phyloP scores from a whole-genome alignment of 2,888 invertebrate species.

The Mythimna albipuncta region DNA sequence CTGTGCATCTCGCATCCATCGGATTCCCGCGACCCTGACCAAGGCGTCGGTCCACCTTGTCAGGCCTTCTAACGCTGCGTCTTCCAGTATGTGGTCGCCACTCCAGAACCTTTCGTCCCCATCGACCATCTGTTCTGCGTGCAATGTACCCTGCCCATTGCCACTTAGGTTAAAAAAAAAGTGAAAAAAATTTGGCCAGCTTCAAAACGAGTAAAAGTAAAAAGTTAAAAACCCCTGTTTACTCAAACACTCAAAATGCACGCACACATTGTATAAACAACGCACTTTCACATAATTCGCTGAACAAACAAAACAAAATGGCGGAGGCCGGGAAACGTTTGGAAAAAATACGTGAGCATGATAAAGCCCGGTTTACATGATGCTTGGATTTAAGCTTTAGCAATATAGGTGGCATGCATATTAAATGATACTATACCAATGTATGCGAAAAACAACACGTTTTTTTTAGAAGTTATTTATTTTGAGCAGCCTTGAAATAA shows the following conservation, averaged over 20 bases:
- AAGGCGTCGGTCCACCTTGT: no score
- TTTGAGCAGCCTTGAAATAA: neutral
- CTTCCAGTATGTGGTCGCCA: no score
- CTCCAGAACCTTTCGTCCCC: no score
- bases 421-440: neutral
- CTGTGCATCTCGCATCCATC: no score
- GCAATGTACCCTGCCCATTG: no score
- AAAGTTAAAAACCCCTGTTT: constrained; percentile 29
- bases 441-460: neutral
- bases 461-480: neutral
- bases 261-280: constrained; percentile 28
- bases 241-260: constrained; percentile 29
- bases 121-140: no score
- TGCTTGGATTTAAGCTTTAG: neutral
- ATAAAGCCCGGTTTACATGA: constrained; percentile 27
- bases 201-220: neutral
- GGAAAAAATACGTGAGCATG: constrained; percentile 21
- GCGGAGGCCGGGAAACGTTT: neutral
- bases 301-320: constrained; percentile 32
- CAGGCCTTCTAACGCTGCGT: no score
- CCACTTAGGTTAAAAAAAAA: no score
- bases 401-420: neutral
- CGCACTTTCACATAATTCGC: neutral
- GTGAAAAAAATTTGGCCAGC: no score
- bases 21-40: no score